Percentiles rank a stretch among this genome's conserved stretches.
Evolutionary conservation across 1,140 invertebrate species (phyloP).

Genomic region (Pteromalus puparum): DNA sequence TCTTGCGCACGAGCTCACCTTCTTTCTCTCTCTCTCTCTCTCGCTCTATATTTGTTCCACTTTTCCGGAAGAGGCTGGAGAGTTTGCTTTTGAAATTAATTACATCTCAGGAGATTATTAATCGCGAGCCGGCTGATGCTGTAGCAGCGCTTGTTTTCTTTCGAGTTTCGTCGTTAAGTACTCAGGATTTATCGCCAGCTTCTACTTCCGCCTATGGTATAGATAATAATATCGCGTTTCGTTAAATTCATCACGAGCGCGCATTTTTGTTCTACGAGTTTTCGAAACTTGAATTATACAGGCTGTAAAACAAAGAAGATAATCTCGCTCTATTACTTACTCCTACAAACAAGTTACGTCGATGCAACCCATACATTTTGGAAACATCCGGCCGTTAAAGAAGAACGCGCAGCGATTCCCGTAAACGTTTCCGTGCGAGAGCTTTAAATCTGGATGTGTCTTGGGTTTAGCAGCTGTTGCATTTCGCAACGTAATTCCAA

Average conservation of each 20-base stretch:
- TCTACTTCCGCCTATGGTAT: background rate
- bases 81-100: conserved; percentile 7
- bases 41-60: background rate
- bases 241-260: no score
- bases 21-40: background rate
- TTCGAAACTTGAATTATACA: no score
- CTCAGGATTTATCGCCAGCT: conserved; percentile 2
- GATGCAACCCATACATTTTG: no score
- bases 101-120: conserved; percentile 24
- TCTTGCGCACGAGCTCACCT: background rate
- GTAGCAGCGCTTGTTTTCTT: background rate
- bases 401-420: background rate
- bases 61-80: background rate
- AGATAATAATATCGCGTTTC: background rate
- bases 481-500: background rate
- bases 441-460: no score
- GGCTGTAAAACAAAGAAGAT: no score
- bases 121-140: background rate
- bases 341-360: no score
- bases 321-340: background rate
- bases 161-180: background rate
- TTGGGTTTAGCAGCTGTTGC: background rate
- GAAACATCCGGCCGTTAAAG: no score
- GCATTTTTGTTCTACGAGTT: no score
- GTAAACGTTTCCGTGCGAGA: background rate